Conservation (phyloP, 1,140 invertebrate species). For the Caenorhabditis elegans region DNA sequence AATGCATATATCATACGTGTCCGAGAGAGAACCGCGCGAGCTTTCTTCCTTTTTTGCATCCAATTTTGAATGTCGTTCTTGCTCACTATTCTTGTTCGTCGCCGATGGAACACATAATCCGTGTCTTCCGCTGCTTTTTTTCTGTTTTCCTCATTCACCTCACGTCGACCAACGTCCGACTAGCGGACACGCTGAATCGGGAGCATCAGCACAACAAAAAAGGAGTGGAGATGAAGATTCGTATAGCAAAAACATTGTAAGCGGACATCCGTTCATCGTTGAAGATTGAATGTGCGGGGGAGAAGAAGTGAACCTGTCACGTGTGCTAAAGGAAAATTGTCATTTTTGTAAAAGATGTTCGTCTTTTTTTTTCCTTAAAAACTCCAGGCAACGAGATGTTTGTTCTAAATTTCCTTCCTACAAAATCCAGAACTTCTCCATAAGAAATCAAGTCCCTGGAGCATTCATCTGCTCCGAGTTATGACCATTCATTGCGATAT, state of each 20-base stretch:
- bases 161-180: neutral
- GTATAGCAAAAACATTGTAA: conserved; percentile 25
- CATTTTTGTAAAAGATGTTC: too few relatives aligned
- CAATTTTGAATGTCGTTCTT: conserved; percentile 15
- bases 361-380: too few relatives aligned
- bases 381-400: too few relatives aligned
- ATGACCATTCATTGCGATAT: conserved; percentile 26
- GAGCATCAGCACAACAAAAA: conserved; percentile 17
- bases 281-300: neutral
- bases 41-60: neutral
- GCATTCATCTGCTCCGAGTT: neutral
- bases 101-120: conserved; percentile 16
- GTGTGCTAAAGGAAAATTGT: too few relatives aligned
- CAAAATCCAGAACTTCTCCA: neutral
- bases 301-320: too few relatives aligned
- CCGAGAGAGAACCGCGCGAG: neutral
- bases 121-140: conserved; percentile 13
- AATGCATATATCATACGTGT: conserved; percentile 13
- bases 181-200: neutral
- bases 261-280: neutral
- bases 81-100: neutral
- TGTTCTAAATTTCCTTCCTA: neutral
- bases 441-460: neutral
- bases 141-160: conserved; percentile 1
- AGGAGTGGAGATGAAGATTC: conserved; percentile 7